Evolutionary conservation across 2,113 vertebrate genomes (phyloP).

Genomic region (Lates calcarifer): DNA sequence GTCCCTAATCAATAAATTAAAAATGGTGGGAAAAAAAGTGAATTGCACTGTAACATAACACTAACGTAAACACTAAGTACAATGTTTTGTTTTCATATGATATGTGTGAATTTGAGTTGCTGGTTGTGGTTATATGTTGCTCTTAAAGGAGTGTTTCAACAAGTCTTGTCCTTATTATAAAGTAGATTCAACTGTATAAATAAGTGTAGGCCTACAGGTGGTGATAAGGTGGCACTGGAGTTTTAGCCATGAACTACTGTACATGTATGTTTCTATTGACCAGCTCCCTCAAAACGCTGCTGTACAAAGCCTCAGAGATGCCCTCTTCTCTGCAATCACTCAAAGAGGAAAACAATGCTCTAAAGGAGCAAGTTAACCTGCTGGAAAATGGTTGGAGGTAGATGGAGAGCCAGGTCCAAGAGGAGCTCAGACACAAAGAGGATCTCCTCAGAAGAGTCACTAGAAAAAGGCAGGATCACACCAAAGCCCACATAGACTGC

Average conservation of each 20-base stretch:
- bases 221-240: neutral
- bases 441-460: neutral
- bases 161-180: no score
- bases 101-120: no score
- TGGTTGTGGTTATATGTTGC: no score
- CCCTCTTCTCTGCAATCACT: constrained; percentile 11
- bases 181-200: no score
- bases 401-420: neutral
- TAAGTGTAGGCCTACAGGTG: no score
- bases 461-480: neutral
- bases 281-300: no score
- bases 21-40: no score
- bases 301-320: neutral
- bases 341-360: neutral
- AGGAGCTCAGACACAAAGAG: constrained; percentile 11
- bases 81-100: no score
- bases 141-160: no score
- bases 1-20: no score
- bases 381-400: neutral
- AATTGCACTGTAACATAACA: no score
- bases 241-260: neutral
- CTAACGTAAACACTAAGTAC: no score
- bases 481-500: neutral
- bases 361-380: constrained; percentile 7
- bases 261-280: neutral